Evolutionary conservation across 1,140 invertebrate species (phyloP), one percentile per base, ranked within the genome.

Genomic region (Tyrophagus putrescentiae): DNA sequence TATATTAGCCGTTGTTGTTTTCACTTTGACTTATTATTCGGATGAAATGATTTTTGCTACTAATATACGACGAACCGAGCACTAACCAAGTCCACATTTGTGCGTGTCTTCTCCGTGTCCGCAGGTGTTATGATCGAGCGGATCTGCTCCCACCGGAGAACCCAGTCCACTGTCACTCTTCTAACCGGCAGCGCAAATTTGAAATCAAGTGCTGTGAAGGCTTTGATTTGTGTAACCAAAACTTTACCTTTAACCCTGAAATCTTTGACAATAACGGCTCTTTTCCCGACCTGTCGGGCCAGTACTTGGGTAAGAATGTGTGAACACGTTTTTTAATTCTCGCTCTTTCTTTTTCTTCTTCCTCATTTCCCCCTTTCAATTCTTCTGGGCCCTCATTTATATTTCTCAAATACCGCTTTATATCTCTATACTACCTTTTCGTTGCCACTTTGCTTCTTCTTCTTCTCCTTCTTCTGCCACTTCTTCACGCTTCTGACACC

Each of bases 61-160:
- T n/a, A 4, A 54, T 23, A 16, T 29, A 13, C 33, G 11, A 27
- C 4, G 16, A 32, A 50, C 27, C 9, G 16, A 1, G 56, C n/a
- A 6, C 31, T 52, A 13, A 13, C 25, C 33, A n/a, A 57, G 27
- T 29, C 42, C 13, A 7, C 21, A 29, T 59, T 18, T 31, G 21
- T 21, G 18, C 16, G 25, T 11, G n/a, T 18, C 28, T 4, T 3
- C 16, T 16, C 23, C 21, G 36, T 54, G 23, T 54, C n/a, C 7
- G 5, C 36, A 84, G 83, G 72, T 86, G 84, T 73, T 72, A 84
- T 67, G 69, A 80, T 68, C 76, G 76, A 76, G 72, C 72, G 64
- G 70, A 79, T 64, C 80, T 80, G 76, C 81, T 84, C 69, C 84
- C 84, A 66, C 82, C 81, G 65, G 83, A 83, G 72, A 73, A 76